Percentiles rank a stretch among this genome's conserved stretches.
Conservation (phyloP, 2,797 vertebrate species). For the Orestias chungarensis region DNA sequence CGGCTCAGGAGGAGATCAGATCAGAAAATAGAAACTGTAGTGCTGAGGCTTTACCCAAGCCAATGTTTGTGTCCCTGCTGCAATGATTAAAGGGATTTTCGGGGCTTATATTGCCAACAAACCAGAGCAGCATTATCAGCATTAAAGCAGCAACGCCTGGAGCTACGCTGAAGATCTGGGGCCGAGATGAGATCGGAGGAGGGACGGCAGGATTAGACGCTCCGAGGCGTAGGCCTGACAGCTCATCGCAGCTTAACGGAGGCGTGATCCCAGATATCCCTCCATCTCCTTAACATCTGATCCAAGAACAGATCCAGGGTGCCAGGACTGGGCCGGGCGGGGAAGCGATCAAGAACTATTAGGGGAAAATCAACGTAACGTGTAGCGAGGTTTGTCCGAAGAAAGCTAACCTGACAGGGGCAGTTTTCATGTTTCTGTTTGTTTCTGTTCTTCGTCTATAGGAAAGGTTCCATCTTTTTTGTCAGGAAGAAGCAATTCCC, state of each 20-base stretch:
- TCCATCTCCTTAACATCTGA: constrained; percentile 38
- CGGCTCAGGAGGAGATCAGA: constrained; percentile 17
- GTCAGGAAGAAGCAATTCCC: too few species aligned
- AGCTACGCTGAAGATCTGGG: constrained; percentile 63
- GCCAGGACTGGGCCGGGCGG: background rate
- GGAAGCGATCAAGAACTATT: too few species aligned
- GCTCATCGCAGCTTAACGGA: constrained; percentile 69
- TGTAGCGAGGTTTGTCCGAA: too few species aligned
- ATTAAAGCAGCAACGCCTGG: constrained; percentile 67
- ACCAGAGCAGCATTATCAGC: constrained; percentile 71
- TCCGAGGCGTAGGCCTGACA: constrained; percentile 66
- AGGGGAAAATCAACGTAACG: too few species aligned
- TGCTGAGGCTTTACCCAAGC: constrained; percentile 35
- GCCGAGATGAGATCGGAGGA: constrained; percentile 68
- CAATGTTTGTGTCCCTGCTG: constrained; percentile 58
- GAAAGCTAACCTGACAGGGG: too few species aligned
- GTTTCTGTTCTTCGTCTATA: too few species aligned
- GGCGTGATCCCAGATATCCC: constrained; percentile 51
- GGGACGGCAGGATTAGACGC: constrained; percentile 68
- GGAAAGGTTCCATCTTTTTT: too few species aligned
- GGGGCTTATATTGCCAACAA: constrained; percentile 67
- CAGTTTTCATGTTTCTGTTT: too few species aligned
- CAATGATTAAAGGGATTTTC: constrained; percentile 71
- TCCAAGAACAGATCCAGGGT: constrained; percentile 11
- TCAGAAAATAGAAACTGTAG: constrained; percentile 11